Percentiles rank a stretch among this genome's conserved stretches.
These are phyloP conservation scores for Bovichtus variegatus DNA, from an alignment of 2,797 vertebrate genomes.

Conservation along the genomic window DNA sequence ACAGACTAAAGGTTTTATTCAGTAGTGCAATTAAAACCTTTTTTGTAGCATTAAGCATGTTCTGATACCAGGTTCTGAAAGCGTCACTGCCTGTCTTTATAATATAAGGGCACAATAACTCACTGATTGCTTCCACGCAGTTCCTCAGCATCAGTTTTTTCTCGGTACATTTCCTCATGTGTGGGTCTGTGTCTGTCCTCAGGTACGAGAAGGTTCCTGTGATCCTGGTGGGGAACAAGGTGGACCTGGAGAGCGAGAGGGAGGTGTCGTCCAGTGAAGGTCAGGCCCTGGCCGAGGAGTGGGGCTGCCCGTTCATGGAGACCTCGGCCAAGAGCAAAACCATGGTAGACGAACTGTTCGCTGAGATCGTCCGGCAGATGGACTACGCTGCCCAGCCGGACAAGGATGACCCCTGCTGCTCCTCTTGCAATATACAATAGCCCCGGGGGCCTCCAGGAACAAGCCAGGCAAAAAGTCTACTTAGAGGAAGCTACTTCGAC, in stretches of 20 bases:
- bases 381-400: conserved; percentile 99
- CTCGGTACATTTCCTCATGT: neutral
- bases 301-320: conserved; percentile 99
- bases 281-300: conserved; percentile 97
- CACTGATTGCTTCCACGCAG: neutral
- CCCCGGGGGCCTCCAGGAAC: conserved; percentile 65
- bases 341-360: conserved; percentile 99
- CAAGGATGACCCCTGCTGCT: conserved; percentile 99
- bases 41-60: neutral
- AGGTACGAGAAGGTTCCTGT: conserved; percentile 99
- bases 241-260: conserved; percentile 97
- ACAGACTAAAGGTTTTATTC: neutral
- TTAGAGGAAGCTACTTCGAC: conserved; percentile 53
- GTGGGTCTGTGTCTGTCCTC: conserved; percentile 52
- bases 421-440: conserved; percentile 99
- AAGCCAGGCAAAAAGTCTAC: conserved; percentile 46
- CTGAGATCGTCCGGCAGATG: conserved; percentile 99
- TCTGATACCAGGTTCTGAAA: conserved; percentile 4
- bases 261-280: conserved; percentile 96
- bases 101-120: neutral
- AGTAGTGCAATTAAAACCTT: neutral
- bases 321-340: conserved; percentile 99
- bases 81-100: neutral
- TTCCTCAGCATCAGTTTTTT: neutral
- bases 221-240: conserved; percentile 99